Conservation (phyloP, 2,113 vertebrate species). For the Motacilla tschutschensis region DNA sequence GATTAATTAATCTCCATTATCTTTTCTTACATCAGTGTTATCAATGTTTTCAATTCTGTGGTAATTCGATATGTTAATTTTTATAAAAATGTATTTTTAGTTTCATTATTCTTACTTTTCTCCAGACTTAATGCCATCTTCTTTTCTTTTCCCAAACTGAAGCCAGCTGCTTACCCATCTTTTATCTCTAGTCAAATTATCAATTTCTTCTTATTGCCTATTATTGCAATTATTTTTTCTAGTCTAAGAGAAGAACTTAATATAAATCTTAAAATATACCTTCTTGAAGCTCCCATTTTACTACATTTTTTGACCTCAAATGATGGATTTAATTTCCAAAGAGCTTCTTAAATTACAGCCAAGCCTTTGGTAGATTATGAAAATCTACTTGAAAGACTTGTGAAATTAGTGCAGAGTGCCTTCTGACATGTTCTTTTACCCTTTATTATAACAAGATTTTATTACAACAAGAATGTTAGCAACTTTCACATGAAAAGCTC, state of each 20-base stretch:
- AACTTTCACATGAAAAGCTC: not conserved
- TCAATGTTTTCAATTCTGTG: not conserved
- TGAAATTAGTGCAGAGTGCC: not conserved
- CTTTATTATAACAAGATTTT: not conserved
- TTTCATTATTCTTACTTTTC: not conserved
- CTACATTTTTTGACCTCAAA: not conserved
- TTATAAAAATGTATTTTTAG: not conserved
- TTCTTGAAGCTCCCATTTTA: not conserved
- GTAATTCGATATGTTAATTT: not conserved
- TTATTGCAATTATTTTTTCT: too few species aligned
- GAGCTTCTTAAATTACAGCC: not conserved
- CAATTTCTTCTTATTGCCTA: not conserved
- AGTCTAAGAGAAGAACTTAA: not conserved
- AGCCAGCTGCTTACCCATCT: not conserved
- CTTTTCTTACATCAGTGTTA: not conserved
- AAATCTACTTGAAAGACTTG: not conserved
- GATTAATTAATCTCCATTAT: not conserved
- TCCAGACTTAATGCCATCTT: not conserved
- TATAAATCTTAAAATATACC: not conserved
- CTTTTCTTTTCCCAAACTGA: not conserved
- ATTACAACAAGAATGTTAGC: not conserved
- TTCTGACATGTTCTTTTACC: not conserved
- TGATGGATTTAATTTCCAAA: not conserved
- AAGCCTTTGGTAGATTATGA: not conserved
- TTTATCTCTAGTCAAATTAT: not conserved